Conservation (phyloP, 2,113 vertebrate species). For the Catagonus wagneri region DNA sequence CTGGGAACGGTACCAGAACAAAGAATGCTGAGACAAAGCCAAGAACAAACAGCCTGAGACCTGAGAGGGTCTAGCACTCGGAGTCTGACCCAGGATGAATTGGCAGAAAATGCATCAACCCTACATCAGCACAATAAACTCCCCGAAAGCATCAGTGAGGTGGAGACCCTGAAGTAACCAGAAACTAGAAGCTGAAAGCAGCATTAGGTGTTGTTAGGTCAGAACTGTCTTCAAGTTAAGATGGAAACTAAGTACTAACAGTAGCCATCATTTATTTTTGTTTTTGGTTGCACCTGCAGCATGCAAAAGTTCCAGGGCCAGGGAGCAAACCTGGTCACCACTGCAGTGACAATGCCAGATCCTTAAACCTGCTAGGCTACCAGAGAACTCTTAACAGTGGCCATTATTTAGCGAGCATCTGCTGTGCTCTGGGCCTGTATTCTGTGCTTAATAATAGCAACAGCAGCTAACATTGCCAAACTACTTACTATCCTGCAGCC, state of each 20-base stretch:
- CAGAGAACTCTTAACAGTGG: background rate
- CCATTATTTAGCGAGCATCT: background rate
- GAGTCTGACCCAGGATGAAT: background rate
- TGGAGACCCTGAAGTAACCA: background rate
- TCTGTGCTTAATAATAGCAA: background rate
- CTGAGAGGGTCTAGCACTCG: background rate
- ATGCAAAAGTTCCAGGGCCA: no score
- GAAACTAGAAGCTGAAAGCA: background rate
- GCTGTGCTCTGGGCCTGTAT: background rate
- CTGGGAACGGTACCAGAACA: background rate
- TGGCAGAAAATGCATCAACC: background rate
- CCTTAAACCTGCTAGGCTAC: no score
- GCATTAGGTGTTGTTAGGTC: background rate
- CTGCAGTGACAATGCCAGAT: no score
- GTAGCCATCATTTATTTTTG: background rate
- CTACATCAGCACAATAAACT: background rate
- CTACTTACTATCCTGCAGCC: background rate
- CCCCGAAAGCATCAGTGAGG: background rate
- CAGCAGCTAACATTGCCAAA: background rate
- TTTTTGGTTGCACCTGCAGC: no score
- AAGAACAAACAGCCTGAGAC: background rate
- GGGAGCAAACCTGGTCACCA: no score
- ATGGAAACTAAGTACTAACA: background rate
- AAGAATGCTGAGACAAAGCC: background rate
- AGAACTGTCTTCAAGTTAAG: background rate